A percentile compares a stretch with the other conserved stretches of the same genome.
These are phyloP conservation scores for Tipula confusa DNA, from an alignment of 2,888 invertebrate species.

Conservation along the genomic window DNA sequence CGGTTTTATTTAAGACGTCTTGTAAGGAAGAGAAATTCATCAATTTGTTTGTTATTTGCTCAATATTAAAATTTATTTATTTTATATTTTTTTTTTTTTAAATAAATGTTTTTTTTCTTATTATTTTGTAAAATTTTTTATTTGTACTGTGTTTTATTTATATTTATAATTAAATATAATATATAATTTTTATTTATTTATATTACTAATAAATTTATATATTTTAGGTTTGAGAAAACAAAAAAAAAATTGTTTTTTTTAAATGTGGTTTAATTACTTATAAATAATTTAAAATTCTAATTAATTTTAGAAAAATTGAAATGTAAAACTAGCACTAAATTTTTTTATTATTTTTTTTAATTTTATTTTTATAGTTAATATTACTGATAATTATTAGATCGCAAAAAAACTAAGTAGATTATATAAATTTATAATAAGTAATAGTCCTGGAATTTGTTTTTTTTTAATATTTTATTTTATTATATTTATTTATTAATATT, in stretches of 20 bases:
- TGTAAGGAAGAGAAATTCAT: not conserved
- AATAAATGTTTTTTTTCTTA: not conserved
- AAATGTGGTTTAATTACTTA: not conserved
- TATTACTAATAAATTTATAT: not conserved
- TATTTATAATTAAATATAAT: not conserved
- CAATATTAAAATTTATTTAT: not conserved
- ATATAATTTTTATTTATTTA: not conserved
- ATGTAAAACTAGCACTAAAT: not conserved
- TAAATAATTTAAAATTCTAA: slow-evolving; percentile 12
- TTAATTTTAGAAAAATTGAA: not conserved
- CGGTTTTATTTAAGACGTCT: not conserved
- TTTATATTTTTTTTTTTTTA: not conserved
- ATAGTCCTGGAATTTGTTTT: slow-evolving; percentile 3
- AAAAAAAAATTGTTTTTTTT: too few species aligned
- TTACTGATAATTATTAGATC: slow-evolving; percentile 7
- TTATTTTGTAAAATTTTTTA: not conserved
- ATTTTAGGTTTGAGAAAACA: not conserved
- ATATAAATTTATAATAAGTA: slow-evolving; percentile 12
- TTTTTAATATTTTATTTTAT: not conserved
- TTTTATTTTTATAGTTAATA: not conserved
- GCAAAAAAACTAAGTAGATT: not conserved
- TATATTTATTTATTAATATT: not conserved
- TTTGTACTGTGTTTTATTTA: slow-evolving; percentile 14
- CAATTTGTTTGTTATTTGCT: not conserved
- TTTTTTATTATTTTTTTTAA: not conserved